phyloP scores from a whole-genome alignment of 1,140 invertebrate species.

The Coboldia fuscipes region DNA sequence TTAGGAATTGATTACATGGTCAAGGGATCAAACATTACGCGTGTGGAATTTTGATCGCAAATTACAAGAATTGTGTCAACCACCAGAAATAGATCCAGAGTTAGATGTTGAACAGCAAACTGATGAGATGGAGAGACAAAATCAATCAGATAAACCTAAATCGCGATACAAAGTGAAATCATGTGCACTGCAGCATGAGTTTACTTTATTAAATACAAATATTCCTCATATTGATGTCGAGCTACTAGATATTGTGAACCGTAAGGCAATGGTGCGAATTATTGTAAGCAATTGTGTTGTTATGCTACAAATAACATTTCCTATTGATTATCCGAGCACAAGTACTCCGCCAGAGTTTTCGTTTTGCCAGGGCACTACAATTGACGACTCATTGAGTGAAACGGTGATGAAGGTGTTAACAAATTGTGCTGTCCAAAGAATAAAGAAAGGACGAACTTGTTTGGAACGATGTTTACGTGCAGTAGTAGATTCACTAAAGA shows the following conservation, averaged over 20 bases:
- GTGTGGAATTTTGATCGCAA: slow-evolving; percentile 77
- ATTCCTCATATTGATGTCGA: slow-evolving; percentile 64
- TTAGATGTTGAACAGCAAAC: neutral
- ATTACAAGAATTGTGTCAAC: slow-evolving; percentile 45
- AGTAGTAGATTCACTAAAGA: slow-evolving; percentile 43
- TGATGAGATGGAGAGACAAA: neutral
- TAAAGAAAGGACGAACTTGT: slow-evolving; percentile 55
- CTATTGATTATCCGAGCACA: slow-evolving; percentile 16
- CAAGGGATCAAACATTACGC: slow-evolving; percentile 75
- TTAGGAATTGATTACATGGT: slow-evolving; percentile 88
- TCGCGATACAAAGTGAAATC: slow-evolving; percentile 18
- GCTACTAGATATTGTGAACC: slow-evolving; percentile 43
- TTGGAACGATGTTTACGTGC: slow-evolving; percentile 59
- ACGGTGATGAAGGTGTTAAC: slow-evolving; percentile 47
- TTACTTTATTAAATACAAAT: slow-evolving; percentile 66
- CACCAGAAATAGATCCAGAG: slow-evolving; percentile 12
- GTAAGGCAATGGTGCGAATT: slow-evolving; percentile 52
- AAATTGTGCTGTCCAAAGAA: slow-evolving; percentile 47
- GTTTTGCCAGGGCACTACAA: slow-evolving; percentile 32
- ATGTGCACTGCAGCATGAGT: slow-evolving; percentile 60
- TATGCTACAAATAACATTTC: slow-evolving; percentile 43
- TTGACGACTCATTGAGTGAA: slow-evolving; percentile 32
- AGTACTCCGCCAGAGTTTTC: slow-evolving; percentile 49
- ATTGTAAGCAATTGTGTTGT: slow-evolving; percentile 48
- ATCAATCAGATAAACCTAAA: neutral